phyloP scores from a whole-genome alignment of 2,797 vertebrate genomes.

The Leptoclinus maculatus region DNA sequence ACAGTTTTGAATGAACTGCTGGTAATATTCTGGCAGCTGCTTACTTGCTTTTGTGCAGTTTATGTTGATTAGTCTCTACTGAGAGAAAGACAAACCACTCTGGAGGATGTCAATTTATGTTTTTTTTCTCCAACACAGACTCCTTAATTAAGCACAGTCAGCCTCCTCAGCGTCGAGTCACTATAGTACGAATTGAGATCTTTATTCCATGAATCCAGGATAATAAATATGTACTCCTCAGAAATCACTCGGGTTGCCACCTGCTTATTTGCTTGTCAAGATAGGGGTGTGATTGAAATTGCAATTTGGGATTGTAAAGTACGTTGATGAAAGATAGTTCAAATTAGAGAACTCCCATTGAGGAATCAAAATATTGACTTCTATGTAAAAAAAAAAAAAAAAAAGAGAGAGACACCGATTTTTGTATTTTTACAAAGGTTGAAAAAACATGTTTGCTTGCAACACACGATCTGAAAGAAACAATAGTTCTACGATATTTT shows the following conservation, averaged over 20 bases:
- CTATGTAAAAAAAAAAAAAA: neutral
- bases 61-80: slow-evolving; percentile 77
- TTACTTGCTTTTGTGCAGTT: slow-evolving; percentile 64
- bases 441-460: neutral
- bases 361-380: slow-evolving; percentile 42
- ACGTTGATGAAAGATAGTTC: slow-evolving; percentile 10
- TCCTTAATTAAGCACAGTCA: slow-evolving; percentile 75
- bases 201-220: slow-evolving; percentile 49
- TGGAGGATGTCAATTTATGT: slow-evolving; percentile 77
- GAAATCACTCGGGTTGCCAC: slow-evolving; percentile 63
- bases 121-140: slow-evolving; percentile 48
- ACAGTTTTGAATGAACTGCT: slow-evolving; percentile 66
- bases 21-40: slow-evolving; percentile 70
- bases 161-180: slow-evolving; percentile 67
- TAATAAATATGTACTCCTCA: slow-evolving; percentile 33
- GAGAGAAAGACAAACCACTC: slow-evolving; percentile 77
- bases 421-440: neutral
- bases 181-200: slow-evolving; percentile 61
- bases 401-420: neutral
- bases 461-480: neutral
- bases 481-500: neutral
- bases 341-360: slow-evolving; percentile 1
- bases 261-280: slow-evolving; percentile 54
- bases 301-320: slow-evolving; percentile 40
- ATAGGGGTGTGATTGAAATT: slow-evolving; percentile 53